Base-by-base conservation (phyloP, 1,140 invertebrate species). In the Tenebrio molitor region DNA sequence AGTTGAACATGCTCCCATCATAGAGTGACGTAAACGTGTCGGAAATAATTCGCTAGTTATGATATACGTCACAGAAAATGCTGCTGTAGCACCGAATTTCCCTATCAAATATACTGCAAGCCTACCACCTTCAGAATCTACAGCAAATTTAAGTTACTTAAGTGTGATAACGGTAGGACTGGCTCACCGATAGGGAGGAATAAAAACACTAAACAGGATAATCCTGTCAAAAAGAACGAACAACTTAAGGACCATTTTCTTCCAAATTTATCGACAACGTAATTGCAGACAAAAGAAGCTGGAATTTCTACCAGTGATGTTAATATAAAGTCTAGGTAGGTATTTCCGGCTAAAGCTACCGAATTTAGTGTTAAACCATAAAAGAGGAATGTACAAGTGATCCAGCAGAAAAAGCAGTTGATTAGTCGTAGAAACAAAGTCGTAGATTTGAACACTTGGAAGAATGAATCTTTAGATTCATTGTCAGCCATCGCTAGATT, bases 281-380 rank as follows among this genome's bases (percentile, higher is more conserved):
- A 83, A 76, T 89, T 88, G 16, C 88, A 87, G 29, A 90, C 69
- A 34, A 90, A 81, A 71, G 92, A 92, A 0, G 88, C 89, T 8
- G 91, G 91, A 67, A 92, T 87, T 81, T 92, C 91, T 62, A 92
- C 87, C 5, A 88, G 78, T 50, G 88, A 87, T 36, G 90, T 88
- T n/a, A 89, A 85, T 2, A 90, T 88, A 76, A 92, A 92, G 81
- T 91, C 91, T 8, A 87, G 80, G 81, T 92, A 91, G 77, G 86
- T 84, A 58, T 86, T 88, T 78, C 93, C 87, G 2, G 92, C 92
- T 21, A 95, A 84, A 23, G 91, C 85, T 10, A 91, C 91, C 0
- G 92, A 89, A 80, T 93, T 93, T 53, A 94, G 86, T 8, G 91
- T 92, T 1, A 95, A 81, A 0, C 92, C 93, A 81, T 93, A 95